Base-by-base conservation (phyloP, 2,797 vertebrate species). In the Sphaeramia orbicularis region DNA sequence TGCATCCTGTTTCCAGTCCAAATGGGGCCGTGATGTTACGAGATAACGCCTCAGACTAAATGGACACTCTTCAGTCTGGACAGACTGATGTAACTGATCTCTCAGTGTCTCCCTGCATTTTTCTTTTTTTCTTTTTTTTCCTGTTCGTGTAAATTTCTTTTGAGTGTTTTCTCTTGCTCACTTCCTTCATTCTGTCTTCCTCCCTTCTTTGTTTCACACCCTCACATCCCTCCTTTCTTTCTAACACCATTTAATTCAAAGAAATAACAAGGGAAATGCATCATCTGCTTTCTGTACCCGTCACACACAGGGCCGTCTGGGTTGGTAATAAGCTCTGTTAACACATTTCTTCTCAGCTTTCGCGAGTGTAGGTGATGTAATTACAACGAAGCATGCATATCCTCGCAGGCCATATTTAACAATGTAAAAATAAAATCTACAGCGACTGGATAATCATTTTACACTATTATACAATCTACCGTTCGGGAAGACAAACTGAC, bases 11-110 rank as follows among this genome's bases (percentile, higher is more conserved):
- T 81, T 83, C 68, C 58, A 11, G 45, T 54, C 83, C 63, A 30
- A 18, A 52, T 35, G 81, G 62, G 79, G 78, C 59, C 10, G 14
- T 48, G 74, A 87, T 83, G 74, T 40, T 32, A 6, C 0, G 15
- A 63, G 90, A 91, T 91, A 91, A 78, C 38, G 24, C 58, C 74
- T 45, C 79, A 89, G 86, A 89, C 86, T 86, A 86, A 88, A 89
- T 83, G 45, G 83, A 42, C 71, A 52, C 75, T 83, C 76, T 76
- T 76, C 30, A 52, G 85, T 82, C 80, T 71, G 80, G 71, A 81
- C 77, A 74, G 57, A 57, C 69, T 55, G 86, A 90, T 87, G 80
- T 27, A 70, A 69, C 74, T 55, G 78, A 87, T 87, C 76, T 77
- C 30, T 0, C 3, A 13, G 16, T 10, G 41, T 65, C 63, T 79